Evolutionary conservation across 2,113 vertebrate species (phyloP).

Genomic region (Thunnus maccoyii): DNA sequence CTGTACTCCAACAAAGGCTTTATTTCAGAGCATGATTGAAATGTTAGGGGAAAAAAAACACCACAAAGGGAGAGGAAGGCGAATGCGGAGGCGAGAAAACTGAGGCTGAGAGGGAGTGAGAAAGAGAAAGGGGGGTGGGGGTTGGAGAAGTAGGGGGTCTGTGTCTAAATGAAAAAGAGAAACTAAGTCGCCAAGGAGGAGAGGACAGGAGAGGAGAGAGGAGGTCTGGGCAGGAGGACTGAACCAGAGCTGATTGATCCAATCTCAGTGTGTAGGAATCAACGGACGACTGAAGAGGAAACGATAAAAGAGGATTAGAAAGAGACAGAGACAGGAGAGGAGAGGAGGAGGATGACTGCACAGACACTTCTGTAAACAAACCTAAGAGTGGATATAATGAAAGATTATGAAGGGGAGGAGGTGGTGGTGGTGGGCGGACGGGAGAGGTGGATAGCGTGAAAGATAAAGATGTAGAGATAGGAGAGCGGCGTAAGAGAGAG

Average conservation of each 20-base stretch:
- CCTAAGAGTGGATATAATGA: slow-evolving; percentile 68
- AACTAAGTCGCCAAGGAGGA: slow-evolving; percentile 25
- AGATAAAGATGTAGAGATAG: slow-evolving; percentile 48
- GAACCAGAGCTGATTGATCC: slow-evolving; percentile 64
- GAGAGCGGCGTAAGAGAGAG: slow-evolving; percentile 19
- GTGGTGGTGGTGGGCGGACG: slow-evolving; percentile 27
- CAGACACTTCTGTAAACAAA: slow-evolving; percentile 72
- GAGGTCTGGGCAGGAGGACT: slow-evolving; percentile 36
- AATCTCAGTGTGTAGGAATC: slow-evolving; percentile 66
- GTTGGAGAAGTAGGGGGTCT: background rate
- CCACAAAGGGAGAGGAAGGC: slow-evolving; percentile 38
- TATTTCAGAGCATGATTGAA: slow-evolving; percentile 63
- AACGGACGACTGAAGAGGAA: slow-evolving; percentile 54
- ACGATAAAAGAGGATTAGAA: slow-evolving; percentile 62
- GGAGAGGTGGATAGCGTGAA: slow-evolving; percentile 46
- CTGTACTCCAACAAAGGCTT: slow-evolving; percentile 50
- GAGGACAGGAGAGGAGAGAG: slow-evolving; percentile 10
- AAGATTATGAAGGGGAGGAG: slow-evolving; percentile 47
- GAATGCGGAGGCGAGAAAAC: slow-evolving; percentile 4
- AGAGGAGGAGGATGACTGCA: slow-evolving; percentile 44
- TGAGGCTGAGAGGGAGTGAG: slow-evolving; percentile 24
- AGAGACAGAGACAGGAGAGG: slow-evolving; percentile 43
- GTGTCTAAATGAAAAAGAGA: slow-evolving; percentile 54
- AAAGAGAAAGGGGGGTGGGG: slow-evolving; percentile 10
- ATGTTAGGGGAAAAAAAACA: slow-evolving; percentile 17